Conservation (phyloP, 1,140 invertebrate genomes). For the Calycopis cecrops region DNA sequence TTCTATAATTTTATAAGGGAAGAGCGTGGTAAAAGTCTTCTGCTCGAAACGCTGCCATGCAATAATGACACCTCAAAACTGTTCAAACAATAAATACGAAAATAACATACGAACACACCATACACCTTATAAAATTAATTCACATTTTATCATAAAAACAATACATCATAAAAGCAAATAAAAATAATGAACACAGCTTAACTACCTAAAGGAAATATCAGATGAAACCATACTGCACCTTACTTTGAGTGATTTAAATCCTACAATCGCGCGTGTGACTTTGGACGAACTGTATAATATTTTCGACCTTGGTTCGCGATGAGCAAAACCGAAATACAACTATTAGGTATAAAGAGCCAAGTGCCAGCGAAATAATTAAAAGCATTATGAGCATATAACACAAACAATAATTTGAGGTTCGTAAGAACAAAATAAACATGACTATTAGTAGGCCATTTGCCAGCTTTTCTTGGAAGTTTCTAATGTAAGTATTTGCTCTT, state of each 20-base stretch:
- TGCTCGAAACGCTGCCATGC: too few species aligned
- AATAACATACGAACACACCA: too few species aligned
- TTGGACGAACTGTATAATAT: neutral
- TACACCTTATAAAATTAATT: neutral
- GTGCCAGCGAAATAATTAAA: neutral
- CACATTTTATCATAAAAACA: neutral
- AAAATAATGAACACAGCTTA: neutral
- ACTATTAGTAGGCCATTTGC: too few species aligned
- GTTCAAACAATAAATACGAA: too few species aligned
- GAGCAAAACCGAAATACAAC: constrained; percentile 3
- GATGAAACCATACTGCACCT: neutral
- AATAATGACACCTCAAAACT: too few species aligned
- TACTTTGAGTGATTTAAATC: neutral
- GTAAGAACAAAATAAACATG: too few species aligned
- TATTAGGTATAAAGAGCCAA: neutral
- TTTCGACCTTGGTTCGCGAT: constrained; percentile 5
- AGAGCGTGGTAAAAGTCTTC: too few species aligned
- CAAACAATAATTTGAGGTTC: too few species aligned
- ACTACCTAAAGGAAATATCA: too few species aligned
- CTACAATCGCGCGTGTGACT: neutral
- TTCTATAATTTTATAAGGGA: too few species aligned
- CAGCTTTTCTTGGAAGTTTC: too few species aligned
- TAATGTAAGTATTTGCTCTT: too few species aligned
- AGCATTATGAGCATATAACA: neutral
- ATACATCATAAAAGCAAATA: constrained; percentile 2